Evolutionary conservation across 2,113 vertebrate genomes (phyloP), one percentile per base, ranked within the genome.

Genomic region (Nannobrachium achirus): DNA sequence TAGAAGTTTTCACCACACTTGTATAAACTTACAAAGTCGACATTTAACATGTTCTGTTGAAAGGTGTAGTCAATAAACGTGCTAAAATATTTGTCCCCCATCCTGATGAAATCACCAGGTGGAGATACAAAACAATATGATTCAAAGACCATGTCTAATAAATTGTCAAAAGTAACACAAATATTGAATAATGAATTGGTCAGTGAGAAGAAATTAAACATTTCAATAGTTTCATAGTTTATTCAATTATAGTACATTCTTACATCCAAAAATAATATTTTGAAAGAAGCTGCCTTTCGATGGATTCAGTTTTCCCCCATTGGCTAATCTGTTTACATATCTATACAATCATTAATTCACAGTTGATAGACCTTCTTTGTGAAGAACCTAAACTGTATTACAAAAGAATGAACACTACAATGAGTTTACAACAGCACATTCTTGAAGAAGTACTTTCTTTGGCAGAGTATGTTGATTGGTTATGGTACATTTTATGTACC

Each of bases 191-290:
- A 33, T 33, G 3, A 33, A 33, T 33, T 33, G 25, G 6, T 33
- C 25, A 33, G 25, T 33, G 25, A 3, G 25, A 33, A 33, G 25
- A 33, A 33, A 33, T 33, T 33, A 33, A 33, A 33, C 25, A 5
- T 33, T 33, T 33, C 3, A 33, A 25, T n/a, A n/a, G n/a, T n/a
- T n/a, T n/a, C n/a, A n/a, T n/a, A 33, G 25, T 33, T 33, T 33
- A 33, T 33, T 33, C 25, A 33, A 33, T 33, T 5, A 33, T 33
- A 5, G 25, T 33, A 63, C 41, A 16, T 49, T 63, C 8, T 40
- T 59, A 63, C 62, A 71, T 57, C 8, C 58, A 63, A 58, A 62
- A 56, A 56, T 56, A 9, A 51, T 15, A 48, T 48, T 62, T 44
- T 52, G 3, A 62, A 39, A 48, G 25, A 46, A 52, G 64, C 65